Conservation (phyloP, 2,888 invertebrate species). For the Heteromyza rotundicornis region DNA sequence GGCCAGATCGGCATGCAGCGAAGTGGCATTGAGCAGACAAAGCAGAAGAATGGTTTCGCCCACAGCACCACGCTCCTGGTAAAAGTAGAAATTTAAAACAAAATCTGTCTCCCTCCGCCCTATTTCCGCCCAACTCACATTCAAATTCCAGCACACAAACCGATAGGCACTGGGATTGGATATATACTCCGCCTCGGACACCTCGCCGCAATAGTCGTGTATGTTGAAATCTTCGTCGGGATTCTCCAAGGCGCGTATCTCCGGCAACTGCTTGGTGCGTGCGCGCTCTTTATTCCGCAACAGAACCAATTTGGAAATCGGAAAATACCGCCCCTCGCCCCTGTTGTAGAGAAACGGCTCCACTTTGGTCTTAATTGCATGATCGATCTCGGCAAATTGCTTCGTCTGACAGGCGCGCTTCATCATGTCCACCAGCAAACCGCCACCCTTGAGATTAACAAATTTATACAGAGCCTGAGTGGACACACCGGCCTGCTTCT, state of each 20-base stretch:
- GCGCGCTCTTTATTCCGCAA: slow-evolving; percentile 85
- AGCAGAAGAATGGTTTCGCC: slow-evolving; percentile 95
- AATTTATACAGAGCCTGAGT: slow-evolving; percentile 85
- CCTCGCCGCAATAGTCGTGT: slow-evolving; percentile 75
- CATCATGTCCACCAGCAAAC: slow-evolving; percentile 92
- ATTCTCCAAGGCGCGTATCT: slow-evolving; percentile 79
- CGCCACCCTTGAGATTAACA: slow-evolving; percentile 91
- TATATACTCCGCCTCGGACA: slow-evolving; percentile 69
- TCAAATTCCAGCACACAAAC: slow-evolving; percentile 89
- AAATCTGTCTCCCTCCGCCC: not conserved
- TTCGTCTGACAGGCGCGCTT: slow-evolving; percentile 88
- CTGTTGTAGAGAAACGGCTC: slow-evolving; percentile 92
- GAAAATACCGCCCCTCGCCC: slow-evolving; percentile 89
- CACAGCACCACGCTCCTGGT: slow-evolving; percentile 87
- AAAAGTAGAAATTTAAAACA: not conserved
- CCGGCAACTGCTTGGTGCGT: slow-evolving; percentile 79
- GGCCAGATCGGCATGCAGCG: slow-evolving; percentile 90
- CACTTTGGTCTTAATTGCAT: slow-evolving; percentile 88
- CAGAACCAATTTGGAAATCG: slow-evolving; percentile 86
- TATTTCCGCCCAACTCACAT: slow-evolving; percentile 59
- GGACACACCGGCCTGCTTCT: slow-evolving; percentile 90
- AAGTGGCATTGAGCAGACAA: slow-evolving; percentile 89
- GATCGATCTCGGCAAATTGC: slow-evolving; percentile 90
- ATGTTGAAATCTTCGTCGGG: slow-evolving; percentile 85
- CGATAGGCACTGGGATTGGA: slow-evolving; percentile 76